Percentiles rank a stretch among this genome's conserved stretches.
Evolutionary conservation across 2,113 vertebrate species (phyloP).

Genomic region (Phyllostomus discolor): DNA sequence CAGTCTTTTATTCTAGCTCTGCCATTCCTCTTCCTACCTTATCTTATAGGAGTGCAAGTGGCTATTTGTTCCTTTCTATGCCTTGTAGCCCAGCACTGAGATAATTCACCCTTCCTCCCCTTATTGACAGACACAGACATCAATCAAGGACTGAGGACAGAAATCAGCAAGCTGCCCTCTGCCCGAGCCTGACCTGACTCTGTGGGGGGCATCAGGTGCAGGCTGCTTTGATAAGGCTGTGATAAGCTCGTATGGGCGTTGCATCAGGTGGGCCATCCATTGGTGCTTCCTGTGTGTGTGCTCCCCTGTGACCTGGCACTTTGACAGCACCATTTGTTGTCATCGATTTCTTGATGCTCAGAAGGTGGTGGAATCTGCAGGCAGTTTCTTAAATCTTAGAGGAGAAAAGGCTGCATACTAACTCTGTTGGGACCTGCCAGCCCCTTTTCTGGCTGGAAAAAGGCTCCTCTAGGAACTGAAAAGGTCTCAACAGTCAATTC

Average conservation of each 20-base stretch:
- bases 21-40: neutral
- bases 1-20: neutral
- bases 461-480: neutral
- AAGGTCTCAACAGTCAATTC: neutral
- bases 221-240: neutral
- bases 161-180: neutral
- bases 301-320: neutral
- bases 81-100: slow-evolving; percentile 1
- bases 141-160: neutral
- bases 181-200: neutral
- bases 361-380: neutral
- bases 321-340: slow-evolving; percentile 6
- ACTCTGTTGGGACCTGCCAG: neutral
- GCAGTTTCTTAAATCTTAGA: slow-evolving; percentile 7
- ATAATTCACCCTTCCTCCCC: slow-evolving; percentile 1
- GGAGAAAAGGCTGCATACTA: neutral
- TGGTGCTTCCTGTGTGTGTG: neutral
- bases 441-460: neutral
- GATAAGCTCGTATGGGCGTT: rapidly evolving
- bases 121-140: neutral
- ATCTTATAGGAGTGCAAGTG: slow-evolving; percentile 18
- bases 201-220: no score
- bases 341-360: neutral
- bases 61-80: slow-evolving; percentile 11
- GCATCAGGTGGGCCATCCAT: rapidly evolving